Base-by-base conservation (phyloP, 1,140 invertebrate species). In the Drosophila mojavensis region DNA sequence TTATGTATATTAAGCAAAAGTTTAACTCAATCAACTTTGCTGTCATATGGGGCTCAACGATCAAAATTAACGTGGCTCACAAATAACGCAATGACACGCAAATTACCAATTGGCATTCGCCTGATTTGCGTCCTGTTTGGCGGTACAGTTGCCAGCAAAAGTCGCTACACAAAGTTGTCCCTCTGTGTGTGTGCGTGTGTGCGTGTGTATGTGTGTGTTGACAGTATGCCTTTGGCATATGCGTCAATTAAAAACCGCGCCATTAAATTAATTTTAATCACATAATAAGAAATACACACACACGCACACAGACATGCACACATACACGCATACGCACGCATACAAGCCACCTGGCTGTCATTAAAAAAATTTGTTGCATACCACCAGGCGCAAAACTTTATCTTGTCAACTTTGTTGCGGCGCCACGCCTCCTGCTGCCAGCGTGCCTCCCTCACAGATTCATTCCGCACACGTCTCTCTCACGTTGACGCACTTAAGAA, bases 211-310 rank as follows among this genome's bases (percentile, higher is more conserved):
- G 51, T 55, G 17, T 43, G 36, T 56, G 26, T 43, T 55, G 28
- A 3, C 45, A 43, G 30, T 24, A 24, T 55, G 58, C 39, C 47
- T 59, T 71, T 65, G 64, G 53, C 78, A 81, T 68, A 61, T 79
- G 78, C 84, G 69, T 89, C 84, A 90, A 89, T 89, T 89, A 89
- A 89, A 89, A 89, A 89, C 84, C 84, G 84, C 85, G 75, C 71
- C 80, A 89, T 89, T 72, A 89, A 89, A 89, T 89, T 89, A 90
- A 89, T 89, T 89, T 89, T 89, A 89, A 89, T 89, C 84, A 89
- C 84, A 89, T 89, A 89, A 89, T 84, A 89, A 67, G 74, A 75
- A 80, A 84, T 88, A 78, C 60, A 79, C 79, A 75, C 65, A 60
- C 47, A 69, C 60, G 41, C 61, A 51, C 54, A 33, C 43, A 48